A percentile compares a stretch with the other conserved stretches of the same genome.
Conservation (phyloP, 2,113 vertebrate species). For the Nesoenas mayeri region DNA sequence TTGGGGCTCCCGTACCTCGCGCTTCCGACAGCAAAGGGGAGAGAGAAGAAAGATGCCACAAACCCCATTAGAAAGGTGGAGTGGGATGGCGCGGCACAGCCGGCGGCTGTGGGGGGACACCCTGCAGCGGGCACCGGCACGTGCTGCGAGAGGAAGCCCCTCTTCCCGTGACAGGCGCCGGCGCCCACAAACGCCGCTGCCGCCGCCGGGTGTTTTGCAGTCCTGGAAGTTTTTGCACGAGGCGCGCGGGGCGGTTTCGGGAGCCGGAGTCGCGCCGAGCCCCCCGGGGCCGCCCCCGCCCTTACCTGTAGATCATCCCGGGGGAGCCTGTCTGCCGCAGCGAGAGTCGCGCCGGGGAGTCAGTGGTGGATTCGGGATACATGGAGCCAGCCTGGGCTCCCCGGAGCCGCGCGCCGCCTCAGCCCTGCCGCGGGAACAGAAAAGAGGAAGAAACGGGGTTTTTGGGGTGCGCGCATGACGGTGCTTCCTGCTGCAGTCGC, state of each 20-base stretch:
- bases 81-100: neutral
- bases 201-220: neutral
- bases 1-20: slow-evolving; percentile 99
- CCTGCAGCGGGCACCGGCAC: accelerated
- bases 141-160: neutral
- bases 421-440: slow-evolving; percentile 37
- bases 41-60: slow-evolving; percentile 74
- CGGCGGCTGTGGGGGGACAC: accelerated
- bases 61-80: slow-evolving; percentile 34
- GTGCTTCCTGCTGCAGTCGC: neutral
- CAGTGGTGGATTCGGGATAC: slow-evolving; percentile 99
- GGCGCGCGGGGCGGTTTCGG: accelerated
- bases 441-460: slow-evolving; percentile 41
- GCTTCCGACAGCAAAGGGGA: slow-evolving; percentile 82
- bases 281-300: accelerated
- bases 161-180: neutral
- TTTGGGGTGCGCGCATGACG: neutral
- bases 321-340: slow-evolving; percentile 95
- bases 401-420: slow-evolving; percentile 27
- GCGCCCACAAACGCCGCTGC: accelerated
- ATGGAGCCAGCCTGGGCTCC: slow-evolving; percentile 83
- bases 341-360: slow-evolving; percentile 96
- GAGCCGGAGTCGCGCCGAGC: neutral
- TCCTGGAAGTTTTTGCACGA: neutral
- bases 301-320: slow-evolving; percentile 98